These are phyloP conservation scores for Melangyna quadrimaculata DNA, from an alignment of 2,888 invertebrate genomes.

Conservation along the genomic window DNA sequence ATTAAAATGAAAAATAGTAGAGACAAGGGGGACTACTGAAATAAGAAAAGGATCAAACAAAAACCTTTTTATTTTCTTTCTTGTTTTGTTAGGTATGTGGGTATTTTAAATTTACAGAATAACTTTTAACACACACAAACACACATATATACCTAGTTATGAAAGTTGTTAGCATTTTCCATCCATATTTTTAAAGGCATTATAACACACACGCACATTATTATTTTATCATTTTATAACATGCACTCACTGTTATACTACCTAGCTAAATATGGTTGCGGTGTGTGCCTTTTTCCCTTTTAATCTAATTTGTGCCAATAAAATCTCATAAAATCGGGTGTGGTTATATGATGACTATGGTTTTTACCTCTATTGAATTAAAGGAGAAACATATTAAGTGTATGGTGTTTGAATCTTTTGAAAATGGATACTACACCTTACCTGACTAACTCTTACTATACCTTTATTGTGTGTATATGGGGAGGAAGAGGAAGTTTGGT, in stretches of 20 bases:
- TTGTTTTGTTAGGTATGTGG: no score
- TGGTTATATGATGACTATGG: slow-evolving; percentile 53
- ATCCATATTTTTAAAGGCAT: slow-evolving; percentile 59
- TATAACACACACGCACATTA: slow-evolving; percentile 14
- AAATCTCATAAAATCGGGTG: slow-evolving; percentile 63
- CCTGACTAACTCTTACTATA: background rate
- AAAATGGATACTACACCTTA: slow-evolving; percentile 1
- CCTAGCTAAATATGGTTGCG: no score
- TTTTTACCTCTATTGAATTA: slow-evolving; percentile 63
- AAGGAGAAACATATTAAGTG: background rate
- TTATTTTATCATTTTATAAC: slow-evolving; percentile 64
- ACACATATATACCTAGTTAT: background rate
- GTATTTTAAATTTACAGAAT: slow-evolving; percentile 26
- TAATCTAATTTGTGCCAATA: slow-evolving; percentile 69
- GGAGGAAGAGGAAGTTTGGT: background rate
- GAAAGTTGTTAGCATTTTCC: background rate
- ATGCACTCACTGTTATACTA: slow-evolving; percentile 17
- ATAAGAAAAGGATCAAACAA: slow-evolving; percentile 5
- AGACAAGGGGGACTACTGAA: background rate
- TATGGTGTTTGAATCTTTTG: background rate
- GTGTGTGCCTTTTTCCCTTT: slow-evolving; percentile 28
- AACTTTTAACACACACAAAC: slow-evolving; percentile 26
- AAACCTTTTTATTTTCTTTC: slow-evolving; percentile 19
- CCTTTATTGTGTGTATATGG: background rate
- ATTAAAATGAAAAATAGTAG: slow-evolving; percentile 12